Conservation (phyloP, 2,113 vertebrate species). For the Neotragus pygmaeus region DNA sequence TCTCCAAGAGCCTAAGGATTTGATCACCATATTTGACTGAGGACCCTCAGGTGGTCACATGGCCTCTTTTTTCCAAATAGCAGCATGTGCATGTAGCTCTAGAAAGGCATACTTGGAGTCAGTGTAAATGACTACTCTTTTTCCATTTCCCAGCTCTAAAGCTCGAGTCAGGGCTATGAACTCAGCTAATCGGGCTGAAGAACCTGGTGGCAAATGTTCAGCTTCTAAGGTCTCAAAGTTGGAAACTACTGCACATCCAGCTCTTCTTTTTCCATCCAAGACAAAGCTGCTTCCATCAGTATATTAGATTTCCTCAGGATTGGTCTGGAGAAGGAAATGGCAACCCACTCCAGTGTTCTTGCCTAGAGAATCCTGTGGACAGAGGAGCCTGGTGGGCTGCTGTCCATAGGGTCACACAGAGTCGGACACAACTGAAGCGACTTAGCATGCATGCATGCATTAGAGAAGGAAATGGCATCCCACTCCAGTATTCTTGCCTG, state of each 20-base stretch:
- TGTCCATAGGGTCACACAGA: accelerated
- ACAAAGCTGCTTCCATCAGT: not conserved
- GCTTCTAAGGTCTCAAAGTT: not conserved
- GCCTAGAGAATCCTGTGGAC: not conserved
- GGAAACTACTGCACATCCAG: not conserved
- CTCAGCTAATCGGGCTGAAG: not conserved
- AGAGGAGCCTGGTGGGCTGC: not conserved
- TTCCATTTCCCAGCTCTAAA: not conserved
- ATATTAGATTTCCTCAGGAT: not conserved
- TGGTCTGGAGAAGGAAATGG: not conserved
- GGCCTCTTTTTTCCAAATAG: not conserved
- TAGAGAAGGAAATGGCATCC: too few species aligned
- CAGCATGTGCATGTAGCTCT: not conserved
- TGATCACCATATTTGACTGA: not conserved
- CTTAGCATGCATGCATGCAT: too few species aligned
- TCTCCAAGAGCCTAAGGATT: not conserved
- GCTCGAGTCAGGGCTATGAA: not conserved
- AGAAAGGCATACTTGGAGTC: not conserved
- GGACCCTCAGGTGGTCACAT: not conserved
- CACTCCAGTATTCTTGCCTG: too few species aligned
- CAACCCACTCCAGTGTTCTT: not conserved
- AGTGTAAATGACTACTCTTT: not conserved
- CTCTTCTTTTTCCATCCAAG: not conserved
- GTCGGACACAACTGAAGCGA: not conserved
- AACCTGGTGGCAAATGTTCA: not conserved